Base-by-base conservation (phyloP, 92 coral and sea anemone genomes). In the Diadumene lineata region DNA sequence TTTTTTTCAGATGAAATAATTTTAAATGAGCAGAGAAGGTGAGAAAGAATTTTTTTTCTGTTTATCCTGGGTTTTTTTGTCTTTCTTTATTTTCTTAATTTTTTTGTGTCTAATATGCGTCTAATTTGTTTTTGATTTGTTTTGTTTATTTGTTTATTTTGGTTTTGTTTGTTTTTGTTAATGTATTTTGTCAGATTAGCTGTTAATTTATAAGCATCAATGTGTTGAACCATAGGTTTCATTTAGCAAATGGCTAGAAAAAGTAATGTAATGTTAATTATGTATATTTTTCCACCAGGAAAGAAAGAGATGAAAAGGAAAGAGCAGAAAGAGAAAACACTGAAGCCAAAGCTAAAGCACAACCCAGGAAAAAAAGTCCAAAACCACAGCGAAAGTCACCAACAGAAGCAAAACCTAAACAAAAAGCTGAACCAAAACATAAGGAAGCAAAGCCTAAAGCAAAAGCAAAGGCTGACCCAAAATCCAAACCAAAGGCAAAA, bases 321-420 rank as follows among this genome's bases (percentile, higher is more conserved):
- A 70, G 53, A 48, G 74, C 43, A 0, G 64, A 51, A 43, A 70
- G 43, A 55, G 21, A 16, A n/a, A 51, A 70, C 7, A 56, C 66
- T 0, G 76, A 19, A 46, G 33, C 77, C 29, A 30, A 56, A 33
- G 66, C 62, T 9, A 72, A 44, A 57, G 66, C 56, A 1, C 34
- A 32, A 11, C 51, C 56, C 2, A 58, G 31, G 31, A 19, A 25
- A 18, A 32, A 70, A 21, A 4, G 16, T 17, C n/a, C 48, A 21
- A 53, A 21, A 53, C 58, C 58, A n/a, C n/a, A 44, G 51, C 51
- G 17, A 53, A 53, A 53, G 58, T 21, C 58, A 9, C 58, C 51
- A 44, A 44, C 10, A 44, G 17, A 53, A 23, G 8, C 24, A 21
- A 53, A 38, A 3, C 58, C 58, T 2, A 53, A 53, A 23, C 19